A percentile compares a stretch with the other conserved stretches of the same genome.
phyloP scores from a whole-genome alignment of 2,797 vertebrate genomes.

The Peromyscus nudipes region DNA sequence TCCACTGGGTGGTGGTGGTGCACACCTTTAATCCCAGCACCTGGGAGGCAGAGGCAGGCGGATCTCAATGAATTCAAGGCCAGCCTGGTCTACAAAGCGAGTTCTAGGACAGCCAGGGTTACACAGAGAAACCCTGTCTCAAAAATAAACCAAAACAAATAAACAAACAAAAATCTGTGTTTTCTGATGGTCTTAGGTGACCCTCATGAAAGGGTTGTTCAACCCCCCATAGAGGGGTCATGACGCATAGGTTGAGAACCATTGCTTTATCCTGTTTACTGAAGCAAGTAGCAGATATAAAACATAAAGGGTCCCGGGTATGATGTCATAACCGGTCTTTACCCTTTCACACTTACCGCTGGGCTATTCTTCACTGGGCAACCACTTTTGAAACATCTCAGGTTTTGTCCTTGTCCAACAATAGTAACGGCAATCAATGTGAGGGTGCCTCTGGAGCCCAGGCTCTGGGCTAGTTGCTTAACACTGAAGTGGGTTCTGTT shows the following conservation, averaged over 20 bases:
- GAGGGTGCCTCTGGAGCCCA: not conserved
- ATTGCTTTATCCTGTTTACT: not conserved
- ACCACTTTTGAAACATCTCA: not conserved
- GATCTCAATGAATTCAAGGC: too few species aligned
- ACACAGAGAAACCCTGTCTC: too few species aligned
- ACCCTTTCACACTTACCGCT: not conserved
- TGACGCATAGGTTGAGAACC: not conserved
- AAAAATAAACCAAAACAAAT: too few species aligned
- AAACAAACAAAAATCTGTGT: too few species aligned
- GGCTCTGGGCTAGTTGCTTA: not conserved
- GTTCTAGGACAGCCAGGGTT: too few species aligned
- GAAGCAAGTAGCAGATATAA: not conserved
- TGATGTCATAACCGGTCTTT: not conserved
- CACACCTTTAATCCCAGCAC: too few species aligned
- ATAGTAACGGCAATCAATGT: not conserved
- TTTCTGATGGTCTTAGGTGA: too few species aligned
- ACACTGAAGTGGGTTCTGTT: not conserved
- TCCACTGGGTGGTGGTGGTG: too few species aligned
- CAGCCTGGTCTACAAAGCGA: too few species aligned
- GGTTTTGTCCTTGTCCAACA: not conserved
- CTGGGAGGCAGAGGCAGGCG: too few species aligned
- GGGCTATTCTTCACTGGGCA: not conserved
- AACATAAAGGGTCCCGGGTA: not conserved
- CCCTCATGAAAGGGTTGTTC: too few species aligned
- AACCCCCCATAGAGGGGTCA: too few species aligned